Base-by-base conservation (phyloP, 2,113 vertebrate species). In the Urocolius indicus region DNA sequence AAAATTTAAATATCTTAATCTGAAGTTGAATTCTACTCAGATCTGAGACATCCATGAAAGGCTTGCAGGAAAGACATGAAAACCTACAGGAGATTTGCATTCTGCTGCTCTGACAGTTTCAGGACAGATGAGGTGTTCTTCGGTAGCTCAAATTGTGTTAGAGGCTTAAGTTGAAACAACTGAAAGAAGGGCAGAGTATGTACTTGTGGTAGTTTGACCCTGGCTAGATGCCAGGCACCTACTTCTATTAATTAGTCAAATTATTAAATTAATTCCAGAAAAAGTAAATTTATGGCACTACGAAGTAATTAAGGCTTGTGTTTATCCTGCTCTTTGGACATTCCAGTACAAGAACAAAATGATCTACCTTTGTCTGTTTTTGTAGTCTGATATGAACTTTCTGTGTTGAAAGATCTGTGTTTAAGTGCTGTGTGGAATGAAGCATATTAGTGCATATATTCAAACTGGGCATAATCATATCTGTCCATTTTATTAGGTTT, bases 111-210 rank as follows among this genome's bases (percentile, higher is more conserved):
- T 62, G 52, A 9, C 14, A 65, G 6, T 24, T 61, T 88, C 55
- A 66, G 66, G 65, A 49, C 10, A 63, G 29, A 11, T 85, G 41
- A 61, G 26, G 6, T 62, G 27, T 48, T 57, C 11, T 65, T 85
- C 14, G 0, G 1, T 52, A 17, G 22, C 11, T 67, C 26, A 38
- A 2, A 10, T 10, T 46, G 14, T 4, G 1, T 11, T 43, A 55
- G 22, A 11, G 8, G 5, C 8, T 71, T 71, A 23, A 61, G 30
- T 57, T 78, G 10, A 46, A 21, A 22, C 15, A 66, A 5, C 2
- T 71, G 51, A 69, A 73, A 34, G 66, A 91, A 71, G 15, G 21
- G 4, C 2, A 21, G 36, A 54, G 11, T 66, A 30, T 16, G 6
- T 52, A 41, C n/a, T n/a, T n/a, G n/a, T n/a, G n/a, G n/a, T n/a